These are phyloP conservation scores for Parus major DNA, from an alignment of 2,113 vertebrate species.

Conservation along the genomic window DNA sequence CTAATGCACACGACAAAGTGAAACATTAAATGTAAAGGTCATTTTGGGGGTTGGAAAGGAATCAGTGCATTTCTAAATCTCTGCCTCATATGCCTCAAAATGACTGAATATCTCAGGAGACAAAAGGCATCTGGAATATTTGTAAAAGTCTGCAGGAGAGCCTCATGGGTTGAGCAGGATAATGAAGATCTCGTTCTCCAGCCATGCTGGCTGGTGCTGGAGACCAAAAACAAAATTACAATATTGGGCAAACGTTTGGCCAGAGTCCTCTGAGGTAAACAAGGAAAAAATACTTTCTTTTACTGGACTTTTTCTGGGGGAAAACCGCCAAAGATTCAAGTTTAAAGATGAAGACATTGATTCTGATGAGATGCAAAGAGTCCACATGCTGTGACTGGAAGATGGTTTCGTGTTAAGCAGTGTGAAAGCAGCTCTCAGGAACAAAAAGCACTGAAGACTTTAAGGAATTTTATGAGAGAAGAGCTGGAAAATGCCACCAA, in stretches of 20 bases:
- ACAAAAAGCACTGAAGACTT: neutral
- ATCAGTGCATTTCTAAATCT: neutral
- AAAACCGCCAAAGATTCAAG: neutral
- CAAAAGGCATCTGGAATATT: neutral
- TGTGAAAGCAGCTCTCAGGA: neutral
- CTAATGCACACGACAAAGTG: neutral
- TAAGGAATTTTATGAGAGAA: neutral
- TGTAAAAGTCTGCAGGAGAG: neutral
- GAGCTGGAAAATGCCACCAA: neutral
- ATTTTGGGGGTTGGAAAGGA: neutral
- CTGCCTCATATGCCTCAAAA: neutral
- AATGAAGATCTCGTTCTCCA: neutral
- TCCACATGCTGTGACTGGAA: neutral
- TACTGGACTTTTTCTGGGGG: fast-evolving
- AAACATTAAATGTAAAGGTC: neutral
- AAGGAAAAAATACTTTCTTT: neutral
- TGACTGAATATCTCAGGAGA: neutral
- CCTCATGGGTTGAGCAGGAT: neutral
- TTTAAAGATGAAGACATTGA: neutral
- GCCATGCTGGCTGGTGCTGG: neutral
- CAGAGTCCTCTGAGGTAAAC: neutral
- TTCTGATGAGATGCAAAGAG: neutral
- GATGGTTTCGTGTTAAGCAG: neutral
- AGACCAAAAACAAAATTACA: neutral
- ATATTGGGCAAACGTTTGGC: neutral